Evolutionary conservation across 2,888 invertebrate species (phyloP), one percentile per base, ranked within the genome.

Genomic region (Zelleria hepariella): DNA sequence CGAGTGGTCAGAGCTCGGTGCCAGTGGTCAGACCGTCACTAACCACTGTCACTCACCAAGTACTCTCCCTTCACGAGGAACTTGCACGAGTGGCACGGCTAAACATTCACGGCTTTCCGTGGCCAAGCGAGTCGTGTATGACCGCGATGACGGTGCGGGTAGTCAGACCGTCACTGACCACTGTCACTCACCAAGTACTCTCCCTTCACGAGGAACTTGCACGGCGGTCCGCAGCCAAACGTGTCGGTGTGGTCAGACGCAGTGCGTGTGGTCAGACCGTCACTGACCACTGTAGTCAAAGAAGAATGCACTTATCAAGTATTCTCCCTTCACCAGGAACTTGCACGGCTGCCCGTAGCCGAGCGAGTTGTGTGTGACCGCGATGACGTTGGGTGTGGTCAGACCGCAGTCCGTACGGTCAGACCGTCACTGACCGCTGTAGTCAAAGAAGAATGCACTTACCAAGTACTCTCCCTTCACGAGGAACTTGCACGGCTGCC

Each of bases 131-230:
- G 48, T 90, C 84, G 60, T 91, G 90, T 0, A 96, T 96, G 73
- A 96, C 94, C 0, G 93, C 91, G 58, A 96, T 90, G 55, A 91
- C 84, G 0, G 94, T 94, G 60, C 91, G 77, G 0, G 90, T 74
- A 0, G 91, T 91, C n/a, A n/a, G n/a, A n/a, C n/a, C n/a, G n/a
- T n/a, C n/a, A n/a, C n/a, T n/a, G n/a, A n/a, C n/a, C n/a, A n/a
- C n/a, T n/a, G n/a, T n/a, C n/a, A 86, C 89, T 62, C 61, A 86
- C 87, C 80, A 75, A 66, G 59, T 83, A 86, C 61, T 88, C 87
- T 8, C 86, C 86, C 62, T 81, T 82, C 8, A 86, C 68, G 0
- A 92, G 90, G 65, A 91, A 90, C 68, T 91, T 90, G 78, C 96
- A 96, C 0, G 90, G 75, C 18, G 90, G 89, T 1, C 91, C 92